Percentiles rank a stretch among this genome's conserved stretches.
Evolutionary conservation across 37 sponge, comb jelly and placozoan genomes (phyloP).

Genomic region (Ianthella basta): DNA sequence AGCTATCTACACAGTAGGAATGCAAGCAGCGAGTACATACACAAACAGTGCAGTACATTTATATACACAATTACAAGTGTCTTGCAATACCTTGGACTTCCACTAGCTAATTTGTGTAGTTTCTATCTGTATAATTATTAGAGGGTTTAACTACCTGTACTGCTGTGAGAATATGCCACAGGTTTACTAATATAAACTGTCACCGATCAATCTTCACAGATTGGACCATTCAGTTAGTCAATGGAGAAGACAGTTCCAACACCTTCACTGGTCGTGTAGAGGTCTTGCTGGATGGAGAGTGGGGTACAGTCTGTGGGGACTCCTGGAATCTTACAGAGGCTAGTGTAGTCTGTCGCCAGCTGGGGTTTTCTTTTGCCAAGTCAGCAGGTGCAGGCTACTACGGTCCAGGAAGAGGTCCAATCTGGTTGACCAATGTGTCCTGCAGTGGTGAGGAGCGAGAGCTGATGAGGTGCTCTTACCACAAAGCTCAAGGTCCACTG

Average conservation of each 20-base stretch:
- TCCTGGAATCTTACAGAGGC: conserved; percentile 26
- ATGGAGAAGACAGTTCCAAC: not conserved
- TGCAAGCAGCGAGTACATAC: too few species aligned
- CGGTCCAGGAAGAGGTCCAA: conserved; percentile 12
- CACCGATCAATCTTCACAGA: too few species aligned
- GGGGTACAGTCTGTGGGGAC: conserved; percentile 34
- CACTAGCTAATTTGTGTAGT: too few species aligned
- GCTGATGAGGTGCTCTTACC: not conserved
- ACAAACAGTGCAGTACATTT: too few species aligned
- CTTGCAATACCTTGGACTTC: too few species aligned
- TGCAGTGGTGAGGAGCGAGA: not conserved
- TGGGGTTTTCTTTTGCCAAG: conserved; percentile 4
- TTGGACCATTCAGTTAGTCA: too few species aligned
- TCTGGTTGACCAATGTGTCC: conserved; percentile 15
- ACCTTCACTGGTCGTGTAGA: conserved; percentile 25
- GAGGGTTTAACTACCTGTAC: too few species aligned
- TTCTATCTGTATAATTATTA: too few species aligned
- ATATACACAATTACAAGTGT: too few species aligned
- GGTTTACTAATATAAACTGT: too few species aligned
- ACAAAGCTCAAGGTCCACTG: not conserved
- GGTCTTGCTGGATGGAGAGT: not conserved
- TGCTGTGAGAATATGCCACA: too few species aligned
- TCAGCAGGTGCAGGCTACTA: not conserved
- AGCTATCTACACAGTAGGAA: too few species aligned
- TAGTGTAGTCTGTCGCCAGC: conserved; percentile 31